Evolutionary conservation across 2,797 vertebrate genomes (phyloP), one percentile per base, ranked within the genome.

Genomic region (Fundulus diaphanus): DNA sequence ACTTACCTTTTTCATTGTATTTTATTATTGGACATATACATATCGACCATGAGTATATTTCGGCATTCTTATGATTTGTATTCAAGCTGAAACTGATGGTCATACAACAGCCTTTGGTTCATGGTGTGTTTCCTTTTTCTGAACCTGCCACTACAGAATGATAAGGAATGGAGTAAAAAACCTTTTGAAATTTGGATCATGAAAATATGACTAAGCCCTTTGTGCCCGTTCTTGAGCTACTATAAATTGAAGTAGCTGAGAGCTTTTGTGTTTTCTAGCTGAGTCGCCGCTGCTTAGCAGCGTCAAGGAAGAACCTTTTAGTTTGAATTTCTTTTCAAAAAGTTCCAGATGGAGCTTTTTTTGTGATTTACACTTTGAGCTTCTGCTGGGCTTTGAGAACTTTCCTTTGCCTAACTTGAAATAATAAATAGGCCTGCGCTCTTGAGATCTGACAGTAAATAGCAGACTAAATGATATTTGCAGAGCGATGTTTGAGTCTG

Each of bases 401-500:
- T 61, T 57, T 70, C 49, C 78, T 78, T 80, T 73, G 78, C 71
- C 74, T 54, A 31, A 18, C 56, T 48, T 11, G 20, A 80, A 78
- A 73, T 67, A 81, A 72, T 68, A 71, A 63, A 73, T 73, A 48
- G 76, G 75, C 69, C 40, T 11, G 8, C 0, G 1, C 57, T 70
- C 75, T 24, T 31, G 74, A 70, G 77, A 61, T 84, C 65, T 42
- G 2, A 74, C 57, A 49, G 73, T 74, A 84, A 87, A 90, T 70
- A 87, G 54, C 76, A 85, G 70, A 72, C 59, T 9, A 48, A 82
- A 74, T 83, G 70, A 85, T 79, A 82, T 89, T 85, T 88, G 51
- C 63, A 48, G 74, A 79, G 66, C 40, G 57, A 65, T 67, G 42
- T 76, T 79, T 70, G 74, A 70, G 67, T 74, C 72, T 72, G 42